These are phyloP conservation scores for Rosalia funebris DNA, from an alignment of 2,888 invertebrate genomes.

Conservation along the genomic window DNA sequence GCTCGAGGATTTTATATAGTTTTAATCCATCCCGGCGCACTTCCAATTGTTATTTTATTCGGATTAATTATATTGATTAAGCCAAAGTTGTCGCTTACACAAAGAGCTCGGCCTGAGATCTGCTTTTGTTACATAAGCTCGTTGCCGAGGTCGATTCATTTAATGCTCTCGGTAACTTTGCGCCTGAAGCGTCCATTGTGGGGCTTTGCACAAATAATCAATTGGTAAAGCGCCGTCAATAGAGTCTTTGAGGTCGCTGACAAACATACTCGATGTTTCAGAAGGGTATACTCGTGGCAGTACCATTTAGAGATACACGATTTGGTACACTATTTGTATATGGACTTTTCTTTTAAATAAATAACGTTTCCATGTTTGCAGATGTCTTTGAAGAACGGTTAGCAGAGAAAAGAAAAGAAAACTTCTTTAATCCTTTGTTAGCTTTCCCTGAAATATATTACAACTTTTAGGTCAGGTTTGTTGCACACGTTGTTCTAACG, in stretches of 20 bases:
- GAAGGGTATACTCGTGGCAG: not conserved
- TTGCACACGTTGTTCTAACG: too few relatives aligned
- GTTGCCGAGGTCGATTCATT: slow-evolving; percentile 17
- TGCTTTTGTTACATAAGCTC: slow-evolving; percentile 17
- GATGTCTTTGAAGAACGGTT: too few relatives aligned
- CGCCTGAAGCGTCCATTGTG: slow-evolving; percentile 8
- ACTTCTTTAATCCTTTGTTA: too few relatives aligned
- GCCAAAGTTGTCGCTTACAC: slow-evolving; percentile 9
- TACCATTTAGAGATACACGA: too few relatives aligned
- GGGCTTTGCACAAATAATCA: slow-evolving; percentile 7
- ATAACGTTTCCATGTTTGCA: too few relatives aligned
- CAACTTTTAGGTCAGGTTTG: too few relatives aligned
- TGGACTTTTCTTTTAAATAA: too few relatives aligned
- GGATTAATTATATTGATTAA: slow-evolving; percentile 18
- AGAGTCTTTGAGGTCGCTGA: not conserved
- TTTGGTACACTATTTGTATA: too few relatives aligned
- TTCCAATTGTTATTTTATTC: slow-evolving; percentile 20
- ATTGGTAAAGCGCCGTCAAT: slow-evolving; percentile 7
- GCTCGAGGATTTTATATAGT: not conserved
- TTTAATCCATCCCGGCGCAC: not conserved
- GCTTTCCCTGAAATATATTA: too few relatives aligned
- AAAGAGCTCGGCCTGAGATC: slow-evolving; percentile 14
- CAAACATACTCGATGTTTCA: not conserved
- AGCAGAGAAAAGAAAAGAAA: too few relatives aligned
- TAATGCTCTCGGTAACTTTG: slow-evolving; percentile 10